A percentile compares a stretch with the other conserved stretches of the same genome.
Evolutionary conservation across 2,797 vertebrate species (phyloP).

Genomic region (Cossypha polioptera): DNA sequence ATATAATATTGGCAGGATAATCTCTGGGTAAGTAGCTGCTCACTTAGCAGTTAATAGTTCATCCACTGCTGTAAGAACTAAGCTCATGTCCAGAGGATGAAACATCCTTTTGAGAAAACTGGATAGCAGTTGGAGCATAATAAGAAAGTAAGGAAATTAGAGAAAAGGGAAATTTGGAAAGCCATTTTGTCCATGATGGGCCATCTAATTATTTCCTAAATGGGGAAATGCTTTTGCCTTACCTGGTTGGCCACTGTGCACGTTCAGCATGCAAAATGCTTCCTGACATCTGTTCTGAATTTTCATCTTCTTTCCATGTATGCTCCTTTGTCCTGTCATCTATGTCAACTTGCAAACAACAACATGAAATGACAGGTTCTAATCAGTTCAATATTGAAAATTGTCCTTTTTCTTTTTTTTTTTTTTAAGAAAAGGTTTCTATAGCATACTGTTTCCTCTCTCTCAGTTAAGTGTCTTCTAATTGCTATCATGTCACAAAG

Average conservation of each 20-base stretch:
- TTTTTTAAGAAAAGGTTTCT: neutral
- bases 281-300: conserved; percentile 70
- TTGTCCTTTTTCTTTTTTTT: neutral
- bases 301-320: conserved; percentile 51
- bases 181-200: neutral
- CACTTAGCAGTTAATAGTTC: neutral
- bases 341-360: conserved; percentile 54
- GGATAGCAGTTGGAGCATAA: neutral
- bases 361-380: conserved; percentile 44
- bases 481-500: neutral
- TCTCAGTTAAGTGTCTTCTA: conserved; percentile 14
- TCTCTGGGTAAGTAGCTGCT: neutral
- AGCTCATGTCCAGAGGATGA: neutral
- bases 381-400: conserved; percentile 46
- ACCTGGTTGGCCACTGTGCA: conserved; percentile 41
- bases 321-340: conserved; percentile 46
- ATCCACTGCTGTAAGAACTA: neutral
- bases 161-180: conserved; percentile 41
- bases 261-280: conserved; percentile 13
- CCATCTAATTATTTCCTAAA: conserved; percentile 62
- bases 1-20: neutral
- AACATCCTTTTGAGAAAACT: neutral
- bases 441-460: neutral
- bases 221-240: conserved; percentile 39
- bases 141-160: neutral